Conservation (phyloP, 2,797 vertebrate genomes). For the Dromococcyx pavoninus region DNA sequence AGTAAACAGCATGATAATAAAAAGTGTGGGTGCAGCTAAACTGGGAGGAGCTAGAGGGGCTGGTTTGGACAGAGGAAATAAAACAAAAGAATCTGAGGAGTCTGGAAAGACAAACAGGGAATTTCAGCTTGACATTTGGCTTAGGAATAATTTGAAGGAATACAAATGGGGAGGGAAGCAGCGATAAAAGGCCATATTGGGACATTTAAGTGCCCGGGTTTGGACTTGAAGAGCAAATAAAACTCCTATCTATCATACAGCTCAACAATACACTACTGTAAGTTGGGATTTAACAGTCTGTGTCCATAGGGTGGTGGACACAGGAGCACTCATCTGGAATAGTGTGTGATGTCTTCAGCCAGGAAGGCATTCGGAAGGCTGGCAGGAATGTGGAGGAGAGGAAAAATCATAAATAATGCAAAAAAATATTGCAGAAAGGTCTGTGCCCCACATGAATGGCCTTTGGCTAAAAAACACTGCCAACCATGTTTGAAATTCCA, state of each 20-base stretch:
- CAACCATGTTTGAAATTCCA: not conserved
- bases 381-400: not conserved
- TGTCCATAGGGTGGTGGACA: not conserved
- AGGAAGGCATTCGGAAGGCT: not conserved
- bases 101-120: not conserved
- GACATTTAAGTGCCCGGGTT: not conserved
- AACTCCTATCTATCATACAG: not conserved
- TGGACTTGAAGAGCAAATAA: not conserved
- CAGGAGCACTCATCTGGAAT: not conserved
- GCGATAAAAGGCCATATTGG: not conserved
- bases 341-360: not conserved
- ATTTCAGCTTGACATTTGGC: not conserved
- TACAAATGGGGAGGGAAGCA: not conserved
- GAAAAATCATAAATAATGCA: not conserved
- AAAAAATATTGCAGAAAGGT: not conserved
- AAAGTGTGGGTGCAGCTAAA: conserved; percentile 24
- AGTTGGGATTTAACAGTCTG: not conserved
- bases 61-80: not conserved
- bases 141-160: not conserved
- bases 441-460: not conserved
- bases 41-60: not conserved
- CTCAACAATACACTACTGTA: not conserved
- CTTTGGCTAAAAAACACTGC: not conserved
- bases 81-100: not conserved
- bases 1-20: conserved; percentile 43